Conservation (phyloP, 2,797 vertebrate species). For the Eulemur coronatus region DNA sequence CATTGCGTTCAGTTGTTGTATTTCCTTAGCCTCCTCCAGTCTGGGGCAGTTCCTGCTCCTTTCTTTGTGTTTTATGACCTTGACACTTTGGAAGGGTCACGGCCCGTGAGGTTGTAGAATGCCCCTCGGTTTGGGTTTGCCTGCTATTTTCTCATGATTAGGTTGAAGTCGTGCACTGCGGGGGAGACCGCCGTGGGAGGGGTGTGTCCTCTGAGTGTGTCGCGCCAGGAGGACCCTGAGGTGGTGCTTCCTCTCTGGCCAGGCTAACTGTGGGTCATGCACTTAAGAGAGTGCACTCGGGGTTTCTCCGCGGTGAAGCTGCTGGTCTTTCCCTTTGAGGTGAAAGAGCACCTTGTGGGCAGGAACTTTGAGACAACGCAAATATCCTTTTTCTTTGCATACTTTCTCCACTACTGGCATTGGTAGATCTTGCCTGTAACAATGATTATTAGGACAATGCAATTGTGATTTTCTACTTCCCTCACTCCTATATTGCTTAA, state of each 20-base stretch:
- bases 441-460: background rate
- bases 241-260: too few species aligned
- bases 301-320: background rate
- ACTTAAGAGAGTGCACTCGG: background rate
- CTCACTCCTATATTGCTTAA: background rate
- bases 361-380: background rate
- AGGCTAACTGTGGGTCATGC: too few species aligned
- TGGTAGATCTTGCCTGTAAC: background rate
- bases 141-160: background rate
- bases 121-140: accelerated
- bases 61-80: background rate
- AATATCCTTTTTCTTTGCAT: background rate
- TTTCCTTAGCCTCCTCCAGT: background rate
- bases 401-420: background rate
- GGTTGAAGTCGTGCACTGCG: background rate
- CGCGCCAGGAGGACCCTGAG: background rate
- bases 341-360: background rate
- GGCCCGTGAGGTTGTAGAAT: background rate
- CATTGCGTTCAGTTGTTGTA: background rate
- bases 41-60: background rate
- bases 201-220: accelerated
- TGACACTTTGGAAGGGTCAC: background rate
- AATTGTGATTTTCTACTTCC: background rate
- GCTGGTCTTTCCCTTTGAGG: background rate
- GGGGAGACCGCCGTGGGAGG: background rate